These are phyloP conservation scores for Botia kubotai DNA, from an alignment of 2,797 vertebrate genomes.

Conservation along the genomic window DNA sequence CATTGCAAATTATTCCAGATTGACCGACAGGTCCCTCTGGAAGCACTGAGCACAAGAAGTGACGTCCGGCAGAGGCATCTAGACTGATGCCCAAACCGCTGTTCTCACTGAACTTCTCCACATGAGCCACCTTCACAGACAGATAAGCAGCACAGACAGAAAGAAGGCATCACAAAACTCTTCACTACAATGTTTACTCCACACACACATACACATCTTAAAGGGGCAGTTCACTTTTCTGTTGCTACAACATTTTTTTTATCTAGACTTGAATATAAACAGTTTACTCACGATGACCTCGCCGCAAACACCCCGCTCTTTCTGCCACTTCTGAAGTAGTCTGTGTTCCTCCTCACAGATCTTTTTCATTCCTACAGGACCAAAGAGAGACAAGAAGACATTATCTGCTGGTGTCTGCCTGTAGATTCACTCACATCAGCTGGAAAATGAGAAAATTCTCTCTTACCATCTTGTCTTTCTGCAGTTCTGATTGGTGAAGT, in stretches of 20 bases:
- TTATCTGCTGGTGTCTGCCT: not conserved
- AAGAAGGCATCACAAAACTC: not conserved
- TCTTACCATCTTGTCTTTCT: slow-evolving; percentile 27
- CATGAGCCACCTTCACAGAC: slow-evolving; percentile 85
- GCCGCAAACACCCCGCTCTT: slow-evolving; percentile 85
- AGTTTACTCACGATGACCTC: slow-evolving; percentile 88
- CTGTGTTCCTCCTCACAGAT: slow-evolving; percentile 77
- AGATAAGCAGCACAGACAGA: slow-evolving; percentile 18
- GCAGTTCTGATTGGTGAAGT: slow-evolving; percentile 11
- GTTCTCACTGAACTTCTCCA: slow-evolving; percentile 93
- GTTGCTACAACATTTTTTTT: too few relatives aligned
- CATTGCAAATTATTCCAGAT: slow-evolving; percentile 89
- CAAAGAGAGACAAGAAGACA: slow-evolving; percentile 36
- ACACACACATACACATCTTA: not conserved
- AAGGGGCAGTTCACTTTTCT: not conserved
- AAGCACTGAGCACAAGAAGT: slow-evolving; percentile 93
- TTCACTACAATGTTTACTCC: not conserved
- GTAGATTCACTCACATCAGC: not conserved
- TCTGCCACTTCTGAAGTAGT: slow-evolving; percentile 87
- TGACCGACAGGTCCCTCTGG: slow-evolving; percentile 94
- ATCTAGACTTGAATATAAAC: not conserved
- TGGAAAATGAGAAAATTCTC: not conserved
- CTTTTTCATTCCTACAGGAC: slow-evolving; percentile 64
- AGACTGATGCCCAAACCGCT: slow-evolving; percentile 96
- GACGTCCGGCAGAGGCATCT: slow-evolving; percentile 89